phyloP scores from a whole-genome alignment of 2,113 vertebrate species.

The Vulpes lagopus region DNA sequence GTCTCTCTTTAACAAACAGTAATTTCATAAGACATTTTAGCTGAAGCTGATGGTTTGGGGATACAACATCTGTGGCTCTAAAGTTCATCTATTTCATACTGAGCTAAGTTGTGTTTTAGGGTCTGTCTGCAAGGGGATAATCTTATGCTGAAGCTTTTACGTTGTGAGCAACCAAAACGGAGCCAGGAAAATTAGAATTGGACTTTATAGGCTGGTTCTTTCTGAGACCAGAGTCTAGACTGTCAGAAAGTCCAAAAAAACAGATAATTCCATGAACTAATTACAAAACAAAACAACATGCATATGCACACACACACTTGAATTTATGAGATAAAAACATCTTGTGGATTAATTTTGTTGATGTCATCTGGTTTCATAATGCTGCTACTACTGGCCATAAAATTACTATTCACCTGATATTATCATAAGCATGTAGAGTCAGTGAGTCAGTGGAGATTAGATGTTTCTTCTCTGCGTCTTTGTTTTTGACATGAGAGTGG shows the following conservation, averaged over 20 bases:
- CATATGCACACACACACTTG: background rate
- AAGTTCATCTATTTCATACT: slow-evolving; percentile 68
- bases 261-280: background rate
- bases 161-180: background rate
- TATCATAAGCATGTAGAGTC: background rate
- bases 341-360: background rate
- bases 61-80: slow-evolving; percentile 40
- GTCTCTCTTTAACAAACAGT: background rate
- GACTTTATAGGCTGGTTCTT: slow-evolving; percentile 6
- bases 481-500: background rate
- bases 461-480: background rate
- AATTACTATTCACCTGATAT: background rate
- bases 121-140: background rate
- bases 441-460: background rate
- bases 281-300: background rate
- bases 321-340: slow-evolving; percentile 30
- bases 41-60: background rate
- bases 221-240: slow-evolving; percentile 36
- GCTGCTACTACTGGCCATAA: background rate
- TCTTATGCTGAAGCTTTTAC: slow-evolving; percentile 17
- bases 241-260: background rate
- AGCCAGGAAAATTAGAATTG: background rate
- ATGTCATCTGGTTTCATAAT: background rate
- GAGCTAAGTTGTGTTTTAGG: slow-evolving; percentile 34
- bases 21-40: slow-evolving; percentile 44